phyloP scores from a whole-genome alignment of 2,888 invertebrate genomes.

The Parnassius orleans region DNA sequence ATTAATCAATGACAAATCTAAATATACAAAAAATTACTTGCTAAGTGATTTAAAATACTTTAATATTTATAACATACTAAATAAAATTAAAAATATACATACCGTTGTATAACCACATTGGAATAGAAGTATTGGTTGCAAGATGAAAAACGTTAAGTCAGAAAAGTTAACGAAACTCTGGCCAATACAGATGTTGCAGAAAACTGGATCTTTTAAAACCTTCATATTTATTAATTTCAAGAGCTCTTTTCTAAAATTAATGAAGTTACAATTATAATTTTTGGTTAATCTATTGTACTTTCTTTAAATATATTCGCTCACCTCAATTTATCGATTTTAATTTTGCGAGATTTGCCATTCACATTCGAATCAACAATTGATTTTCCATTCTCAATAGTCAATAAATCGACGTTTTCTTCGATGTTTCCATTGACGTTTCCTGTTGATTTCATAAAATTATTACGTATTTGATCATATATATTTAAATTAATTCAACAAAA shows the following conservation, averaged over 20 bases:
- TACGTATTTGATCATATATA: slow-evolving; percentile 16
- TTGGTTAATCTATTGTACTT: slow-evolving; percentile 15
- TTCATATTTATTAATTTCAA: slow-evolving; percentile 67
- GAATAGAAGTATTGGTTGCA: slow-evolving; percentile 82
- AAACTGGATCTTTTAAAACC: slow-evolving; percentile 73
- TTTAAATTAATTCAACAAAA: slow-evolving; percentile 25
- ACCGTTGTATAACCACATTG: slow-evolving; percentile 76
- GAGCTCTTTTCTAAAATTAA: slow-evolving; percentile 47
- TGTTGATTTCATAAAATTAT: slow-evolving; percentile 28
- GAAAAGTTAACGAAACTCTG: slow-evolving; percentile 83
- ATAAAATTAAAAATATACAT: slow-evolving; percentile 24
- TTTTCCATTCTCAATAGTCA: slow-evolving; percentile 36
- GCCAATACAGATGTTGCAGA: slow-evolving; percentile 81
- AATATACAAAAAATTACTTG: too few species aligned
- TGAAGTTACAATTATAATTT: slow-evolving; percentile 3
- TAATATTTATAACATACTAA: too few species aligned
- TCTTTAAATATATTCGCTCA: not conserved
- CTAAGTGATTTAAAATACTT: too few species aligned
- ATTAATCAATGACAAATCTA: too few species aligned
- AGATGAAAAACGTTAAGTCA: slow-evolving; percentile 82
- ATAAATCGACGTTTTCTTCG: slow-evolving; percentile 48
- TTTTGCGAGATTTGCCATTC: not conserved
- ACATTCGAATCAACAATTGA: slow-evolving; percentile 1
- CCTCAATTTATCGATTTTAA: slow-evolving; percentile 18
- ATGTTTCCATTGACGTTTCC: slow-evolving; percentile 36